Conservation (phyloP, 2,113 vertebrate genomes). For the Arvicanthis niloticus region DNA sequence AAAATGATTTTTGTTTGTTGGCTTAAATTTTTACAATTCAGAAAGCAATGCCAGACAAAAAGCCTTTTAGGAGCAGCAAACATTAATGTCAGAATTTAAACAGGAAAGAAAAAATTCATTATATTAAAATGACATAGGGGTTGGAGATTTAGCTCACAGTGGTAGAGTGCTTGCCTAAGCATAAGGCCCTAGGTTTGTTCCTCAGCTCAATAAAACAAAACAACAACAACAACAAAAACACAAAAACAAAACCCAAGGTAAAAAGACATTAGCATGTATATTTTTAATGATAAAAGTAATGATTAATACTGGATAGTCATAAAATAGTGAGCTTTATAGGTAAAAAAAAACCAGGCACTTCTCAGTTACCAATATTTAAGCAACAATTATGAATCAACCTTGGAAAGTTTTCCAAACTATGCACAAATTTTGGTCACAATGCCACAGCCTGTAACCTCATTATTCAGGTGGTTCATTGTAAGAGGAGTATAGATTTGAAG, state of each 20-base stretch:
- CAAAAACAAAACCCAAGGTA: no score
- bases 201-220: no score
- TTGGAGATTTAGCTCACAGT: no score
- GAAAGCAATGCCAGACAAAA: slow-evolving; percentile 23
- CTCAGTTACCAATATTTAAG: neutral
- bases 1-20: slow-evolving; percentile 34
- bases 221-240: no score
- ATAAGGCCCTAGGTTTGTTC: no score
- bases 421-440: neutral
- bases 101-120: slow-evolving; percentile 7
- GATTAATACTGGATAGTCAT: neutral
- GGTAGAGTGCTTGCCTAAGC: no score
- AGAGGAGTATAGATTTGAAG: neutral
- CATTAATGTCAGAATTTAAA: slow-evolving; percentile 45
- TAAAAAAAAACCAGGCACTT: slow-evolving; percentile 5
- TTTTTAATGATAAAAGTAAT: slow-evolving; percentile 10
- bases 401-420: neutral
- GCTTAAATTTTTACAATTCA: slow-evolving; percentile 55
- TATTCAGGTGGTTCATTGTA: neutral
- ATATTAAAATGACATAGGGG: neutral
- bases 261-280: neutral
- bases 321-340: neutral
- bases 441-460: neutral
- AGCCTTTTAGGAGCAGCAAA: slow-evolving; percentile 20
- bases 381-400: neutral